Evolutionary conservation across 2,797 vertebrate species (phyloP).

Genomic region (Chaenodraco wilsoni): DNA sequence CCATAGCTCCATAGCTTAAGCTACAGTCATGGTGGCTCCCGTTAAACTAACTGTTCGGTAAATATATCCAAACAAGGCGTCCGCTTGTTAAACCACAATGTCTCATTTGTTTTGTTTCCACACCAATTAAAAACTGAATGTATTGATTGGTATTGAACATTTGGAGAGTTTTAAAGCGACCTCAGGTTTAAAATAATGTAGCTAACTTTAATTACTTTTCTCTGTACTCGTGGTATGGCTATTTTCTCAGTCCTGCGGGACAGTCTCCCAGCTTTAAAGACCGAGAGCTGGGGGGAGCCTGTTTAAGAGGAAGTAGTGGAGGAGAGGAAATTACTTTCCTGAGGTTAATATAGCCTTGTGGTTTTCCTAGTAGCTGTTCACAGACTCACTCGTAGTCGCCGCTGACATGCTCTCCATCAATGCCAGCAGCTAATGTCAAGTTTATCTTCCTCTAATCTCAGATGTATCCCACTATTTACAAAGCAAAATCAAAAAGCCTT

Average conservation of each 20-base stretch:
- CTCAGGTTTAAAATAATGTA: background rate
- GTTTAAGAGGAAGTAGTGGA: conserved; percentile 63
- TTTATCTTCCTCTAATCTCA: conserved; percentile 75
- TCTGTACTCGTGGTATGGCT: conserved; percentile 21
- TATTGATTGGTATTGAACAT: background rate
- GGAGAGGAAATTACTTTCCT: conserved; percentile 78
- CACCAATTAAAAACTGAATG: background rate
- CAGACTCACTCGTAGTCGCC: conserved; percentile 55
- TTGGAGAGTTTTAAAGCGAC: background rate
- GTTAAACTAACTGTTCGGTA: background rate
- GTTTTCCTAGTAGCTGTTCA: conserved; percentile 68
- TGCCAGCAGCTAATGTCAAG: conserved; percentile 67
- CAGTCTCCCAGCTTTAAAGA: conserved; percentile 14
- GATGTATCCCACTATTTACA: conserved; percentile 70
- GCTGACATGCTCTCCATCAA: conserved; percentile 64
- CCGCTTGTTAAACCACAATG: background rate
- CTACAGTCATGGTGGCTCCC: background rate
- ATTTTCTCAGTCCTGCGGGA: conserved; percentile 38
- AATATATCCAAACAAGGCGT: background rate
- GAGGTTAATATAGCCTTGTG: conserved; percentile 71
- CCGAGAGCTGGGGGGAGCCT: conserved; percentile 28
- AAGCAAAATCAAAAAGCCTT: conserved; percentile 56
- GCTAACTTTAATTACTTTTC: background rate
- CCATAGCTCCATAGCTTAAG: too few species aligned
- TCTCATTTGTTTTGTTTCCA: background rate